These are phyloP conservation scores for Jordanella pulchra DNA, from an alignment of 2,797 vertebrate genomes.

Conservation along the genomic window DNA sequence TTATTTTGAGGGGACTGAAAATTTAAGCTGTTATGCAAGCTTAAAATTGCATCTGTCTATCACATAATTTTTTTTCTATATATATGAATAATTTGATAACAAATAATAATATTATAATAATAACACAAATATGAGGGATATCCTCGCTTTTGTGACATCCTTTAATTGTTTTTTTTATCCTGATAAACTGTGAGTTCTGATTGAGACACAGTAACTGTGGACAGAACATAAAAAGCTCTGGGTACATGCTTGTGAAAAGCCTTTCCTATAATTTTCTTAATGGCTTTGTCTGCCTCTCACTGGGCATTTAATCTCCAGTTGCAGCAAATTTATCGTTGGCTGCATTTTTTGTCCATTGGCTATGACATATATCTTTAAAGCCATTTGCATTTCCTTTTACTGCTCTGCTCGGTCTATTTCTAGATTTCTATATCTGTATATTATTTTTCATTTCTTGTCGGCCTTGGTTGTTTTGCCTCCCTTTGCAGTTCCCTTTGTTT, in stretches of 20 bases:
- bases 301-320: constrained; percentile 8
- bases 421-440: background rate
- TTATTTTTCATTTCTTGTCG: background rate
- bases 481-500: background rate
- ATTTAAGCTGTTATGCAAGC: no score
- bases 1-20: no score
- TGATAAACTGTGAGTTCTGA: background rate
- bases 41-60: no score
- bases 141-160: no score
- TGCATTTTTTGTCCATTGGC: constrained; percentile 1
- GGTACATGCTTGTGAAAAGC: background rate
- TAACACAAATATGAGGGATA: no score
- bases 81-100: no score
- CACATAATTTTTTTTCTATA: no score
- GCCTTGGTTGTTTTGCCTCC: background rate
- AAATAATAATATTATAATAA: no score
- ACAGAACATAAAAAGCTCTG: background rate
- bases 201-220: background rate
- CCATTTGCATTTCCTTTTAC: background rate
- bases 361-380: background rate
- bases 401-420: background rate
- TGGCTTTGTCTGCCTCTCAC: background rate
- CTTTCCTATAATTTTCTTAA: background rate
- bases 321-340: background rate
- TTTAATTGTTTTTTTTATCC: background rate